Conservation (phyloP, 2,888 invertebrate species). For the Apotomis betuletana region DNA sequence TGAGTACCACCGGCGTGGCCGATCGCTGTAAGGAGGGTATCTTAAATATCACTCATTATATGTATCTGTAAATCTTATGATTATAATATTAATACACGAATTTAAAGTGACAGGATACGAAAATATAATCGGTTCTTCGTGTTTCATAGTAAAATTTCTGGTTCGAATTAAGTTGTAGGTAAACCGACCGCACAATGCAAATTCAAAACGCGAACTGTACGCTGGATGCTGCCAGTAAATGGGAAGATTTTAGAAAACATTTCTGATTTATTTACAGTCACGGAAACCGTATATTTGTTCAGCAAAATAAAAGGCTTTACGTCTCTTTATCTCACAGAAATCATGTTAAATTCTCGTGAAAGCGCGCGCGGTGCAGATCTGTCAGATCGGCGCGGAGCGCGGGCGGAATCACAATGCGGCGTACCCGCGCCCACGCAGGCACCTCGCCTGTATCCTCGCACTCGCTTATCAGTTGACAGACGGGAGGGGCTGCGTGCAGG, state of each 20-base stretch:
- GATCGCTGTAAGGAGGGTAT: too few species aligned
- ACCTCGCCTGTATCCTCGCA: neutral
- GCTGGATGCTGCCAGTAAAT: constrained; percentile 5
- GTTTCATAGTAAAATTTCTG: neutral
- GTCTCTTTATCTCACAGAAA: constrained; percentile 40
- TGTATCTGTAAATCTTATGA: too few species aligned
- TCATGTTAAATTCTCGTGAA: constrained; percentile 41
- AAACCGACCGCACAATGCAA: neutral
- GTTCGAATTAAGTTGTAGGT: too few species aligned
- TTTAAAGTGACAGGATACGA: too few species aligned
- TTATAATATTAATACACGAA: too few species aligned
- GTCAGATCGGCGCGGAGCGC: constrained; percentile 28
- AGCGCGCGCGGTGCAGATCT: constrained; percentile 38
- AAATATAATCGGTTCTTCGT: neutral
- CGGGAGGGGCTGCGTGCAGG: neutral
- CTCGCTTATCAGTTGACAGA: too few species aligned
- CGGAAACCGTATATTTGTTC: constrained; percentile 39
- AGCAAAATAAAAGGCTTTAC: constrained; percentile 40
- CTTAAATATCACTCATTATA: too few species aligned
- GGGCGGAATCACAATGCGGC: constrained; percentile 34
- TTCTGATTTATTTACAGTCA: constrained; percentile 37
- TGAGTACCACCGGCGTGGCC: too few species aligned
- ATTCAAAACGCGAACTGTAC: constrained; percentile 5
- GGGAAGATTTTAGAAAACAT: constrained; percentile 17
- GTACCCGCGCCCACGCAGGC: constrained; percentile 14